A percentile compares a stretch with the other conserved stretches of the same genome.
These are phyloP conservation scores for Lordiphosa andalusiaca DNA, from an alignment of 2,888 invertebrate genomes.

Conservation along the genomic window DNA sequence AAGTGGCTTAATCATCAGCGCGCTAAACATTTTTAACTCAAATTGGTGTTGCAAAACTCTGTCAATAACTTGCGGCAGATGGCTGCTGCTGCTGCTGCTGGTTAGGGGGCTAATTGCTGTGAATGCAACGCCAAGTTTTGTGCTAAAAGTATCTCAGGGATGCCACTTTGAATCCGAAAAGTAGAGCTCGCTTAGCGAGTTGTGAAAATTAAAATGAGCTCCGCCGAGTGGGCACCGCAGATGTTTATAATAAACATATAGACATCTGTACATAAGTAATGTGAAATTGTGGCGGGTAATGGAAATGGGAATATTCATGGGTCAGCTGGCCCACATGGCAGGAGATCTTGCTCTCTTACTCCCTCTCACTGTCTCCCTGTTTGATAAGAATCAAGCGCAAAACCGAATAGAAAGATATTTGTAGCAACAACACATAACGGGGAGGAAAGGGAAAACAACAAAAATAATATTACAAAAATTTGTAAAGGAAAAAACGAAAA, in stretches of 20 bases:
- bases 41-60: conserved; percentile 27
- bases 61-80: conserved; percentile 22
- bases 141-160: conserved; percentile 15
- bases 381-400: conserved; percentile 16
- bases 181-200: conserved; percentile 6
- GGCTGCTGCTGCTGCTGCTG: conserved; percentile 4
- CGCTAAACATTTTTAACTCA: conserved; percentile 28
- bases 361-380: background rate
- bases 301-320: conserved; percentile 16
- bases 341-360: no score
- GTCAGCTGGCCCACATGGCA: conserved; percentile 25
- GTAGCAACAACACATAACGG: no score
- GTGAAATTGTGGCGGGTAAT: conserved; percentile 10
- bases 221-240: conserved; percentile 22
- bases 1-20: conserved; percentile 23
- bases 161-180: conserved; percentile 22
- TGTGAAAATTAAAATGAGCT: conserved; percentile 14
- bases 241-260: conserved; percentile 17
- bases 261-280: background rate
- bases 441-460: no score
- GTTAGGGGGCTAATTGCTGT: conserved; percentile 15
- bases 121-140: conserved; percentile 14
- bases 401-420: background rate
- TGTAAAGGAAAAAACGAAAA: no score
- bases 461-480: no score